Conservation (phyloP, 1,140 invertebrate species). For the Drosophila serrata region DNA sequence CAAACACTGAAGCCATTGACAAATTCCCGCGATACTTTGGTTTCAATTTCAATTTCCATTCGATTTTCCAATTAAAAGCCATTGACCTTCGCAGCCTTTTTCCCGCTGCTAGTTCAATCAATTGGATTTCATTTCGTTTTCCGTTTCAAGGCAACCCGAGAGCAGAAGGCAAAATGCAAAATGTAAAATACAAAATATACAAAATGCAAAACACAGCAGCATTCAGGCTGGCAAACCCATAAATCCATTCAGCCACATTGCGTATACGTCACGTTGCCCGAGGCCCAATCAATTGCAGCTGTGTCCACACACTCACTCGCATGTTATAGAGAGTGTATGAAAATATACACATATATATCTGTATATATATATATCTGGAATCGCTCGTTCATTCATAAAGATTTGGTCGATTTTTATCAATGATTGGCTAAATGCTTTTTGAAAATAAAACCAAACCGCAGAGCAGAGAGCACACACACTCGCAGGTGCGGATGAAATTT, state of each 20-base stretch:
- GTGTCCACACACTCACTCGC: conserved; percentile 42
- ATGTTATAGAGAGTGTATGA: background rate
- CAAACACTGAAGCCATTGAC: too few relatives aligned
- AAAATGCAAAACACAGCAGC: conserved; percentile 25
- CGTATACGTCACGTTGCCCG: conserved; percentile 69
- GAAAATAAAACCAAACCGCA: conserved; percentile 64
- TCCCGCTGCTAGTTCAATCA: conserved; percentile 46
- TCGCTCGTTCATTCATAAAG: conserved; percentile 73
- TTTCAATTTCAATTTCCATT: conserved; percentile 28
- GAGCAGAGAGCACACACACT: conserved; percentile 16
- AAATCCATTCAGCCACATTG: conserved; percentile 55
- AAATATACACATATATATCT: conserved; percentile 2
- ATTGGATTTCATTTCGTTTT: conserved; percentile 60
- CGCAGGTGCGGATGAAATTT: conserved; percentile 42
- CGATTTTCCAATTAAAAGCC: conserved; percentile 50
- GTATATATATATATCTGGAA: conserved; percentile 9
- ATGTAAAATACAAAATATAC: conserved; percentile 29
- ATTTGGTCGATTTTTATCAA: conserved; percentile 81
- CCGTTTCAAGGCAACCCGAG: conserved; percentile 43
- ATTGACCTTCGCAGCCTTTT: conserved; percentile 63
- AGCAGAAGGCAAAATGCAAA: conserved; percentile 40
- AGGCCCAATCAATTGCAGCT: conserved; percentile 70
- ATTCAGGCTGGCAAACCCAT: conserved; percentile 24
- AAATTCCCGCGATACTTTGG: background rate
- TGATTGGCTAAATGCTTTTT: conserved; percentile 79